Evolutionary conservation across 2,797 vertebrate genomes (phyloP), one percentile per base, ranked within the genome.

Genomic region (Linurgus olivaceus): DNA sequence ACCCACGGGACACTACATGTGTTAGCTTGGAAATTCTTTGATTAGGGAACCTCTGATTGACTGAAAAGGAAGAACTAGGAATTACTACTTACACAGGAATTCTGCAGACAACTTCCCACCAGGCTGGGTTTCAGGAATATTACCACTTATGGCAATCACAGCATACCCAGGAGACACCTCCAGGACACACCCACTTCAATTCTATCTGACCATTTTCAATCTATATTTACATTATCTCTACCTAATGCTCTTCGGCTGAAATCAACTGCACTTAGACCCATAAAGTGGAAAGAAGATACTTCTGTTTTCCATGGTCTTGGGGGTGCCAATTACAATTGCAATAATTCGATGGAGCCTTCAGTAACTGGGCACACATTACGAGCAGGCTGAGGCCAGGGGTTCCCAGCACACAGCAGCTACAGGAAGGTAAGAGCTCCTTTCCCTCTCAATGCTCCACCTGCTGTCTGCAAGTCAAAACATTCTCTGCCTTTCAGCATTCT

Each of bases 261-360:
- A 72, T 33, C 79, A 83, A 62, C 54, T 59, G 88, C 82, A 87
- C 33, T 84, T 88, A 91, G 50, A 28, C 18, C 33, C 33, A 59
- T 42, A 29, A 80, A 66, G 51, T 20, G 12, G 61, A 55, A 63
- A 84, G 67, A 59, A 66, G 37, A 77, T 72, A 66, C 2, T 78
- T 75, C 38, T 51, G 9, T 66, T 77, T 75, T 28, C 20, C 19
- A 13, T 14, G 20, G 33, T 15, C 72, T 45, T 55, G 23, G 38
- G 73, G 77, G 14, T 62, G 44, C n/a, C 87, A 65, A 31, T 89
- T 67, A 91, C 65, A 52, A 7, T 12, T 81, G 81, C 77, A 86
- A 31, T 2, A 47, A 14, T 29, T 44, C 44, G 42, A 21, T 3
- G 45, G 50, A 94, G 75, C 65, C 33, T 85, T 51, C 38, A 37